phyloP scores from a whole-genome alignment of 1,140 invertebrate genomes.

The Stegodyphus mimosarum region DNA sequence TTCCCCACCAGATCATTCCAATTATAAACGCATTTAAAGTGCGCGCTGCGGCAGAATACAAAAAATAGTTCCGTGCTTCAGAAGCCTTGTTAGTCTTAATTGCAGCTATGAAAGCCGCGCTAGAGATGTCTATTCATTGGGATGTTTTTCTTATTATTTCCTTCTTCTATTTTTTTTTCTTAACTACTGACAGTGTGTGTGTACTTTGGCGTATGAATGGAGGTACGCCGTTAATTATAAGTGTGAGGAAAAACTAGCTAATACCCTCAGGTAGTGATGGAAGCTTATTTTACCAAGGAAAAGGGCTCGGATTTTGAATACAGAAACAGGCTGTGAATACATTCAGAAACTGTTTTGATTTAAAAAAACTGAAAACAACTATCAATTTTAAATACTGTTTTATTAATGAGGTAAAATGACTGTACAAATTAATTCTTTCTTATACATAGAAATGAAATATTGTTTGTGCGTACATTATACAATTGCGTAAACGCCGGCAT shows the following conservation, averaged over 20 bases:
- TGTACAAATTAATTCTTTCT: no score
- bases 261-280: not conserved
- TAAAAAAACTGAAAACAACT: no score
- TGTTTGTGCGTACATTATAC: no score
- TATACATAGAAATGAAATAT: no score
- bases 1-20: conserved; percentile 11
- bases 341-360: no score
- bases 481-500: no score
- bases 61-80: conserved; percentile 22
- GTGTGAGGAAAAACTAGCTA: conserved; percentile 33
- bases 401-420: no score
- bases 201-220: not conserved
- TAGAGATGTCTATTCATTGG: conserved; percentile 37
- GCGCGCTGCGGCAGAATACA: not conserved
- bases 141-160: conserved; percentile 6
- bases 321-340: no score
- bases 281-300: no score
- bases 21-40: conserved; percentile 49
- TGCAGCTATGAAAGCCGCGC: conserved; percentile 21
- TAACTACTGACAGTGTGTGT: conserved; percentile 11
- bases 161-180: conserved; percentile 1
- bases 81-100: conserved; percentile 52
- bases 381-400: no score
- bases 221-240: conserved; percentile 49
- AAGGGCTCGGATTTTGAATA: no score